These are phyloP conservation scores for Callochromis pleurospilus DNA, from an alignment of 2,113 vertebrate genomes.

Conservation along the genomic window DNA sequence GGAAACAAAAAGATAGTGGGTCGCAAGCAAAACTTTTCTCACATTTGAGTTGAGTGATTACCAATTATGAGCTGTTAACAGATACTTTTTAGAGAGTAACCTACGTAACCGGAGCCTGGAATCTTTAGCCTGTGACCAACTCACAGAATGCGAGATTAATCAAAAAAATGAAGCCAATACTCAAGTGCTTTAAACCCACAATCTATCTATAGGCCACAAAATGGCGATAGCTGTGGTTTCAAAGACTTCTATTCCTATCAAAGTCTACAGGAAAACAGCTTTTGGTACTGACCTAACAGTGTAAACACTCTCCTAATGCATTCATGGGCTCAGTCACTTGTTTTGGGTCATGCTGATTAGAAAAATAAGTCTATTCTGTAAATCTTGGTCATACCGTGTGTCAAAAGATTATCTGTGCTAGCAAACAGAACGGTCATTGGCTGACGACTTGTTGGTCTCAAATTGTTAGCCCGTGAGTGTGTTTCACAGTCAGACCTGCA, in stretches of 20 bases:
- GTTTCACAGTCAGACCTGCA: background rate
- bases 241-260: background rate
- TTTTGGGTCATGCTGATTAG: background rate
- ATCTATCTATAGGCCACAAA: background rate
- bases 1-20: background rate
- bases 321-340: background rate
- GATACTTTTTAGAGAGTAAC: background rate
- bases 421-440: background rate
- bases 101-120: rapidly evolving
- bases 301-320: background rate
- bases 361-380: background rate
- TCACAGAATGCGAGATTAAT: background rate
- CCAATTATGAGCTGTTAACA: background rate
- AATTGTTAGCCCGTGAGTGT: background rate
- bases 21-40: background rate
- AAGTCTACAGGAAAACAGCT: background rate
- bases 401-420: background rate
- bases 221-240: background rate
- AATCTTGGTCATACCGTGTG: background rate
- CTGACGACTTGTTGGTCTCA: background rate
- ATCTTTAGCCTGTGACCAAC: background rate
- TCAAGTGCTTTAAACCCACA: background rate
- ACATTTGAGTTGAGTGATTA: background rate
- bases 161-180: background rate
- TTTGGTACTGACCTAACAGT: background rate